phyloP scores from a whole-genome alignment of 2,113 vertebrate species.

The Campylomormyrus numenius region DNA sequence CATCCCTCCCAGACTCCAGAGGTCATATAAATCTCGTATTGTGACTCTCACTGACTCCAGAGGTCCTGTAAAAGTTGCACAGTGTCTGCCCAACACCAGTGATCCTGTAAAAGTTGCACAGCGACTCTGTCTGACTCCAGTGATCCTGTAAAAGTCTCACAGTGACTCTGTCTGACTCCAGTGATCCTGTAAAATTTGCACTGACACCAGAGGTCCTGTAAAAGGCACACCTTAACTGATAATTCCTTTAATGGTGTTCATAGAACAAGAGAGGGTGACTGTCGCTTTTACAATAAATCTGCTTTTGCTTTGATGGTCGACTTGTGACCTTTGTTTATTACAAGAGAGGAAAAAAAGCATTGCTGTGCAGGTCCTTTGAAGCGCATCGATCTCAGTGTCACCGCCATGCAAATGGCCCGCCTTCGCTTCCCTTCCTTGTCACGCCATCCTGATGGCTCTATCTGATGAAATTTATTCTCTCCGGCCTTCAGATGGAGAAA shows the following conservation, averaged over 20 bases:
- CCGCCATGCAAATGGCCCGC: slow-evolving; percentile 37
- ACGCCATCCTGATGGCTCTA: slow-evolving; percentile 36
- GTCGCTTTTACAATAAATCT: slow-evolving; percentile 1
- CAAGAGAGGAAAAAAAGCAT: neutral
- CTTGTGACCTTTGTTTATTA: slow-evolving; percentile 3
- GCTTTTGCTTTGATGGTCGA: slow-evolving; percentile 14
- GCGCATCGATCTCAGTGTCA: slow-evolving; percentile 44
- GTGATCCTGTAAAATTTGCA: neutral
- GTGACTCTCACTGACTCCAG: neutral
- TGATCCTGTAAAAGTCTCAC: neutral
- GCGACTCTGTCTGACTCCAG: neutral
- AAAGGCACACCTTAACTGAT: neutral
- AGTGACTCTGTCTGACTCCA: neutral
- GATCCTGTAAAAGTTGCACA: neutral
- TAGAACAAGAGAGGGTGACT: neutral
- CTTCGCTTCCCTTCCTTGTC: slow-evolving; percentile 30
- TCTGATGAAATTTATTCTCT: slow-evolving; percentile 26
- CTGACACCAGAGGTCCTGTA: neutral
- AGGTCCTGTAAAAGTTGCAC: neutral
- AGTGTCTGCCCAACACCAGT: neutral
- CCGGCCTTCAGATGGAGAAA: slow-evolving; percentile 1
- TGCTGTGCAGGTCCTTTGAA: neutral
- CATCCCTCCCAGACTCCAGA: neutral
- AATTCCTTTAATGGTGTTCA: neutral
- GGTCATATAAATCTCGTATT: neutral